Evolutionary conservation across 1,140 invertebrate species (phyloP), one percentile per base, ranked within the genome.

Genomic region (Drosophila subpulchrella): DNA sequence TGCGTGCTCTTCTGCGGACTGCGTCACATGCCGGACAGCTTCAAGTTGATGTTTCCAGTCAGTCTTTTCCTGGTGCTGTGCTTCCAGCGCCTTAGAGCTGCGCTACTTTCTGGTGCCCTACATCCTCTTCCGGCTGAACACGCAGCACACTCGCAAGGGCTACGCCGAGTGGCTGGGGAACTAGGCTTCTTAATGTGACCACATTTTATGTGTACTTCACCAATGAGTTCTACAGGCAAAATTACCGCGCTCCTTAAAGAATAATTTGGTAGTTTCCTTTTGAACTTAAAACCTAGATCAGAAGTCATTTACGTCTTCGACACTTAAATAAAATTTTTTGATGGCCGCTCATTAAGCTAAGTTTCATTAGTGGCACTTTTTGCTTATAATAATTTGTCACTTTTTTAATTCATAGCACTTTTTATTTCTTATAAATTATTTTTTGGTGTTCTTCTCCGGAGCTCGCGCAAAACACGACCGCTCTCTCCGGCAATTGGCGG

Each of bases 21-120:
- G 4, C 93, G 92, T 56, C 93, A 95, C 75, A 93, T 94, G 82
- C 93, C 95, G 59, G 88, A 95, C 41, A 93, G 93, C 1, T 96
- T 96, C 78, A 93, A 95, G 58, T 50, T 96, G 30, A 92, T 95
- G 34, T 98, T 95, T 86, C 90, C 94, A 42, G 44, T 95, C 0
- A 95, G 95, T 79, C 75, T 95, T 13, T 78, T 94, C 50, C 54
- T 95, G 6, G 94, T 95, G 38, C 84, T 98, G 10, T 94, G 97
- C 15, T 96, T 98, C 8, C 98, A 99, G 83, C 95, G 95, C 99
- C 36, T 91, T 99, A 0, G 99, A 99, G 92, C 95, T 98, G 48
- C 94, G 98, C 24, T 99, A 99, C 92, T 99, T 98, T 92, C 96
- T 99, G 34, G 93, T 99, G 34, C 98, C 98, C 0, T 99, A 96